Conservation (phyloP, 1,140 invertebrate species). For the Telenomus remus region DNA sequence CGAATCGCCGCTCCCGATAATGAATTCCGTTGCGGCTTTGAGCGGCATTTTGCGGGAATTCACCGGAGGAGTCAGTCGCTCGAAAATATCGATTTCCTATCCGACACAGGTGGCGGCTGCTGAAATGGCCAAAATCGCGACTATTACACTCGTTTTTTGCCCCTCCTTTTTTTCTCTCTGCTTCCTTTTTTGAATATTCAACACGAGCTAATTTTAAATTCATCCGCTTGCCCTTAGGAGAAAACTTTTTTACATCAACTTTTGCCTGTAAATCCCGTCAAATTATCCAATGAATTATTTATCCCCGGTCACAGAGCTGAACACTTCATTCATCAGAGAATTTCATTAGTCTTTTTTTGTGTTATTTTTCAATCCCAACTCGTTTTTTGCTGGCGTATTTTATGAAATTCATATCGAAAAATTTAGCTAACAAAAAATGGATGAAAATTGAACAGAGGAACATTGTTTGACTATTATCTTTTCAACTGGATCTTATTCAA, state of each 20-base stretch:
- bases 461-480: too few relatives aligned
- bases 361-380: too few relatives aligned
- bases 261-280: not conserved
- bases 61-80: conserved; percentile 29
- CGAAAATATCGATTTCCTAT: conserved; percentile 52
- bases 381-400: too few relatives aligned
- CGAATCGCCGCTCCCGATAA: conserved; percentile 29
- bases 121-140: conserved; percentile 33
- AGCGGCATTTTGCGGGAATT: conserved; percentile 38
- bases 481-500: too few relatives aligned
- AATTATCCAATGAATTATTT: conserved; percentile 13
- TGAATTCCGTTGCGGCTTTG: conserved; percentile 44
- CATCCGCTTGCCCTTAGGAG: conserved; percentile 5
- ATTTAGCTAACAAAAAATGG: too few relatives aligned
- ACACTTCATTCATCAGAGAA: too few relatives aligned
- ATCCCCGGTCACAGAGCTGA: not conserved
- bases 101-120: conserved; percentile 21
- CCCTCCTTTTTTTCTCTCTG: too few relatives aligned
- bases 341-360: too few relatives aligned
- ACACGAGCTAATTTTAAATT: conserved; percentile 19
- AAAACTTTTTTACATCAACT: conserved; percentile 10
- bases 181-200: conserved; percentile 20
- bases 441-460: too few relatives aligned
- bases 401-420: too few relatives aligned
- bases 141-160: conserved; percentile 15